Base-by-base conservation (phyloP, 2,797 vertebrate species). In the Vultur gryphus region DNA sequence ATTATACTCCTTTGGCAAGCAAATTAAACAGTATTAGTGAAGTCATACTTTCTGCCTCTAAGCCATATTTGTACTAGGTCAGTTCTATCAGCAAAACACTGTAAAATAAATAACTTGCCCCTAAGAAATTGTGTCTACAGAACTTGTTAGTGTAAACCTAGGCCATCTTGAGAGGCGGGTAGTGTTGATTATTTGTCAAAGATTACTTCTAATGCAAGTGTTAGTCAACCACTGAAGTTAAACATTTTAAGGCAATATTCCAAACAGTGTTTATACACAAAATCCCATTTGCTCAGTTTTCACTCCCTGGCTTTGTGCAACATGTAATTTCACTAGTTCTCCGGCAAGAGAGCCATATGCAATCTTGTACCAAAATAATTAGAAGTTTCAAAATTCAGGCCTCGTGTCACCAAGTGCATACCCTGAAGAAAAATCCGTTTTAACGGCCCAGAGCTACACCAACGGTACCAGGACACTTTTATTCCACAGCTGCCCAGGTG, bases 341-440 rank as follows among this genome's bases (percentile, higher is more conserved):
- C n/a, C 4, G 0, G 46, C 21, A 44, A 57, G 29, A 39, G 14
- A 59, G 9, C 52, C 65, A 28, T 9, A 48, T 3, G 23, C 29
- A 65, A 33, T 8, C 52, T 66, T 2, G 7, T 23, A 61, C 29
- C 54, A 33, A 78, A 71, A 26, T 14, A 64, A 89, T 16, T 46
- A 8, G 19, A 15, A 8, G 9, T 13, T 55, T 44, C 52, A 35
- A 44, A 76, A 84, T 10, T 18, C 48, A 64, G 35, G 13, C 23
- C n/a, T 54, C 3, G 0, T 6, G 10, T 33, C 23, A 43, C 8
- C 0, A 0, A 52, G 16, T 0, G 0, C 18, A 10, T 1, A 46
- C 13, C 13, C 77, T 21, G 10, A 52, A 26, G 3, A 23, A 37
- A 80, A 52, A 52, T 2, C 23, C 43, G 17, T 16, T 39, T 65